phyloP scores from a whole-genome alignment of 2,888 invertebrate genomes.

The Cremastinae sp. region DNA sequence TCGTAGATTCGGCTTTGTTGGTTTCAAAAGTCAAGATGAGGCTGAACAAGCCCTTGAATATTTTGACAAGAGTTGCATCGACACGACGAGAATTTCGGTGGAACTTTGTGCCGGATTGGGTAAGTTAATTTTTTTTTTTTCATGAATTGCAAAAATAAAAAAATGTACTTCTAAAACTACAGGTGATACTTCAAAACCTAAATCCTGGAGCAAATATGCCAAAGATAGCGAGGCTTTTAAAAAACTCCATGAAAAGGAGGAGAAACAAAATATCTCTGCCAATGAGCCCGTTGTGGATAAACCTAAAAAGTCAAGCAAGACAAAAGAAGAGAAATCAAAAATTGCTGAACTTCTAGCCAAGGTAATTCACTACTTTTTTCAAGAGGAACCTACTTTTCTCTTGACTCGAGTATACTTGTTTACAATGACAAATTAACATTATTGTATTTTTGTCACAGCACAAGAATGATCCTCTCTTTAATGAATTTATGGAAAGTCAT shows the following conservation, averaged over 20 bases:
- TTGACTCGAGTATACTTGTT: constrained; percentile 20
- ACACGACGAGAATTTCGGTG: constrained; percentile 90
- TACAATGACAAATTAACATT: constrained; percentile 6
- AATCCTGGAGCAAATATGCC: constrained; percentile 96
- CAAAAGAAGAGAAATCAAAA: constrained; percentile 79
- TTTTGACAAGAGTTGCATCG: constrained; percentile 92
- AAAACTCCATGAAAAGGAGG: constrained; percentile 80
- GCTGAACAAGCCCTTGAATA: constrained; percentile 89
- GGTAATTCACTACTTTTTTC: constrained; percentile 80
- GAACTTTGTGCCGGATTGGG: constrained; percentile 87
- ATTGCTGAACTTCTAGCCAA: constrained; percentile 86
- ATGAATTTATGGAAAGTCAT: constrained; percentile 94
- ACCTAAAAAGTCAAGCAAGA: constrained; percentile 69
- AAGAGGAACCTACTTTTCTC: background rate
- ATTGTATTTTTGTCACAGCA: constrained; percentile 82
- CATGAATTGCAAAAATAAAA: background rate
- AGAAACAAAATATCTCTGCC: constrained; percentile 68
- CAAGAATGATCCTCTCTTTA: constrained; percentile 93
- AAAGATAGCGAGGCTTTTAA: constrained; percentile 87
- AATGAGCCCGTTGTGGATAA: constrained; percentile 66
- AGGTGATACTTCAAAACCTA: constrained; percentile 88
- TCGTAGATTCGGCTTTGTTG: constrained; percentile 96
- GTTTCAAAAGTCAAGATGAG: constrained; percentile 91
- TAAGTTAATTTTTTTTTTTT: constrained; percentile 69
- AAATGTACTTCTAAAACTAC: constrained; percentile 34